Percentiles rank a stretch among this genome's conserved stretches.
Conservation (phyloP, 2,113 vertebrate genomes). For the Leucosticte australis region DNA sequence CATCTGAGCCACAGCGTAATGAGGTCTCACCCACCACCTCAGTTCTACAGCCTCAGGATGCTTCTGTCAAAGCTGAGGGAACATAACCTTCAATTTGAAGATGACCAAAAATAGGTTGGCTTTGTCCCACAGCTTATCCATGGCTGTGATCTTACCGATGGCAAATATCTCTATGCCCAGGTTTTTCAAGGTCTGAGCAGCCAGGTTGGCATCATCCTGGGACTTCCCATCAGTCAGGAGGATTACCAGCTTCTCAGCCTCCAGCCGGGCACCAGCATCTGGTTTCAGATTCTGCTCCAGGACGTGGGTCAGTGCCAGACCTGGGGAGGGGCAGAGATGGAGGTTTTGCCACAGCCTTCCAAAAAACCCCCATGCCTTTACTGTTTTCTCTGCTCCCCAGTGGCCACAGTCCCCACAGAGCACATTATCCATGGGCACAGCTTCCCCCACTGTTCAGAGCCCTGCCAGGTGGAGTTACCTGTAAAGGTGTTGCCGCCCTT, state of each 20-base stretch:
- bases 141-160: constrained; percentile 79
- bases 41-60: neutral
- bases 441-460: neutral
- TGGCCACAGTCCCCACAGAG: neutral
- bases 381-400: neutral
- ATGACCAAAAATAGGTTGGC: neutral
- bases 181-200: constrained; percentile 80
- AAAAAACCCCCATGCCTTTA: accelerated
- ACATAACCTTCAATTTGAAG: neutral
- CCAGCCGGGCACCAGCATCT: constrained; percentile 75
- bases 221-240: constrained; percentile 93
- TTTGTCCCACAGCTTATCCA: neutral
- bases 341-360: neutral
- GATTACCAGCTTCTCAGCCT: constrained; percentile 77
- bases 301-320: constrained; percentile 87
- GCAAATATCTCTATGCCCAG: constrained; percentile 87
- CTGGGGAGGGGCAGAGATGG: constrained; percentile 58
- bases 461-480: constrained; percentile 61
- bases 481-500: constrained; percentile 95
- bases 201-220: constrained; percentile 85
- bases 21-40: neutral
- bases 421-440: neutral
- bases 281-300: constrained; percentile 84
- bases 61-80: neutral
- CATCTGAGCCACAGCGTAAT: neutral